These are phyloP conservation scores for Myrmophylax atrothorax DNA, from an alignment of 2,113 vertebrate species.

Conservation along the genomic window DNA sequence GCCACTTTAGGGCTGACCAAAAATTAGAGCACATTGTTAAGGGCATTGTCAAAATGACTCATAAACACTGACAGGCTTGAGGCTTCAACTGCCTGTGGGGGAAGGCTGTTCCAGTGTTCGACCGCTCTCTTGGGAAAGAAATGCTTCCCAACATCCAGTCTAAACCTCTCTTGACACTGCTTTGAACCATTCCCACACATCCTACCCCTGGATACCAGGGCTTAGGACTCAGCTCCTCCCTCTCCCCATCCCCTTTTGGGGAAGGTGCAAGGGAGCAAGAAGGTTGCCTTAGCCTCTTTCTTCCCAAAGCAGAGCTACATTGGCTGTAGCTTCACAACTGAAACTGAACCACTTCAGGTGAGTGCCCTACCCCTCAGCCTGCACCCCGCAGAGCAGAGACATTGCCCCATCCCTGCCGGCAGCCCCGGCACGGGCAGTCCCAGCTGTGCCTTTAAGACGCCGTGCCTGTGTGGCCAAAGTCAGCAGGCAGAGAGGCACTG, in stretches of 20 bases:
- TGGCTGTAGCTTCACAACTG: neutral
- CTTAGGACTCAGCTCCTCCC: neutral
- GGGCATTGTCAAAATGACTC: neutral
- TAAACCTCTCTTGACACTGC: neutral
- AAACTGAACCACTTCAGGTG: neutral
- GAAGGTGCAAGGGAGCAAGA: neutral
- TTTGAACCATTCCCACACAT: neutral
- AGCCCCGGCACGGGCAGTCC: neutral
- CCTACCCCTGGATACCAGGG: neutral
- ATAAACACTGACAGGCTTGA: neutral
- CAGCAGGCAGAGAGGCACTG: slow-evolving; percentile 42
- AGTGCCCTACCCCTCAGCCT: neutral
- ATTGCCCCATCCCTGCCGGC: neutral
- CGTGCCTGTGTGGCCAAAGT: neutral
- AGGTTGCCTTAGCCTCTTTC: neutral
- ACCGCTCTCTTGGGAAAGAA: neutral
- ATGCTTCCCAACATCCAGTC: neutral
- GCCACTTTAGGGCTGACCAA: neutral
- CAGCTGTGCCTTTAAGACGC: slow-evolving; percentile 39
- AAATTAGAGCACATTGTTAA: neutral
- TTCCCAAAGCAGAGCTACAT: neutral
- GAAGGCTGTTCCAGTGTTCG: neutral
- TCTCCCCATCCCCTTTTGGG: neutral
- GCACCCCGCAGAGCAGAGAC: accelerated
- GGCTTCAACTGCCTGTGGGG: neutral